Conservation (phyloP, 2,797 vertebrate genomes). For the Smutsia gigantea region DNA sequence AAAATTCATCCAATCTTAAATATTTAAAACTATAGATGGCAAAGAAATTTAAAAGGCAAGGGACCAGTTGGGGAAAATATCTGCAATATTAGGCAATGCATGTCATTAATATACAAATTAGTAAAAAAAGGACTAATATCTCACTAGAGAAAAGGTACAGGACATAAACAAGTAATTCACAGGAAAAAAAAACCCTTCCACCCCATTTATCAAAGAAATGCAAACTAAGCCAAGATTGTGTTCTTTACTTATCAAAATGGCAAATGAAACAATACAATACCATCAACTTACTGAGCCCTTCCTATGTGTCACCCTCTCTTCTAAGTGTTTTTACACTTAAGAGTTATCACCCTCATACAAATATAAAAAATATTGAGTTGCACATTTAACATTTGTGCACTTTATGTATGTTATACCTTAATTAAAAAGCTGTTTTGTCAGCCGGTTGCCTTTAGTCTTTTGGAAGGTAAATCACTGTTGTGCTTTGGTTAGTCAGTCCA, state of each 20-base stretch:
- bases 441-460: background rate
- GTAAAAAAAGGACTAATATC: background rate
- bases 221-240: background rate
- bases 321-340: background rate
- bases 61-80: background rate
- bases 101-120: background rate
- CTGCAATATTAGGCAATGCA: background rate
- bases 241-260: background rate
- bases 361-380: background rate
- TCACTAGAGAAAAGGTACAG: background rate
- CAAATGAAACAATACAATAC: background rate
- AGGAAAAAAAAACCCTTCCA: background rate
- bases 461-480: background rate
- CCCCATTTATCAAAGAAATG: background rate
- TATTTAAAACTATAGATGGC: background rate
- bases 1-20: background rate
- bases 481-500: background rate
- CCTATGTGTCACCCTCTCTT: background rate
- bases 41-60: background rate
- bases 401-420: background rate
- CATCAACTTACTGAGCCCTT: background rate
- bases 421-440: background rate
- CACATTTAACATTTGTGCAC: background rate
- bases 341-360: background rate
- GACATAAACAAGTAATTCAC: background rate